Conservation (phyloP, 2,113 vertebrate species). For the Cettia cetti region DNA sequence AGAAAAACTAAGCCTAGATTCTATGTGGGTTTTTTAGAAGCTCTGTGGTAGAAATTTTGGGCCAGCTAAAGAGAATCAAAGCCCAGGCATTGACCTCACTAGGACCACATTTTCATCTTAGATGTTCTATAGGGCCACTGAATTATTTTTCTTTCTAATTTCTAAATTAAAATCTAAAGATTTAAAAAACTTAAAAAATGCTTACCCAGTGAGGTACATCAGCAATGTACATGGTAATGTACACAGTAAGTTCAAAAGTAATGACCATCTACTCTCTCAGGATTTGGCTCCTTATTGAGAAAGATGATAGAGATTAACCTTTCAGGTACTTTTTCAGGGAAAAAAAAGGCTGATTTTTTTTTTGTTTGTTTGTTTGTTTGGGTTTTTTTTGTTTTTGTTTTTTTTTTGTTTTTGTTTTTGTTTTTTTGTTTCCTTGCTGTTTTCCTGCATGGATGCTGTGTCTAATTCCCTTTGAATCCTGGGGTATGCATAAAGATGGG, state of each 20-base stretch:
- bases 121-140: neutral
- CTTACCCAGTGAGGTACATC: neutral
- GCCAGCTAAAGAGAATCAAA: neutral
- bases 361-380: too few species aligned
- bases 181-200: neutral
- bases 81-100: neutral
- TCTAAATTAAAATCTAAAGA: neutral
- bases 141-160: neutral
- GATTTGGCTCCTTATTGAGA: neutral
- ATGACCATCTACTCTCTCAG: neutral
- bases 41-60: neutral
- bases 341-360: neutral
- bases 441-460: neutral
- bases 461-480: neutral
- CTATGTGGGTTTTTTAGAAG: neutral
- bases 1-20: neutral
- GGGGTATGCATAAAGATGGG: too few species aligned
- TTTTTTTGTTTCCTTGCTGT: neutral
- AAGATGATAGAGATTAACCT: neutral
- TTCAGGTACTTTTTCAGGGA: neutral
- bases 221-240: neutral
- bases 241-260: neutral
- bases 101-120: neutral
- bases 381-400: too few species aligned
- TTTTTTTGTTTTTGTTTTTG: too few species aligned